Evolutionary conservation across 2,888 invertebrate genomes (phyloP), one percentile per base, ranked within the genome.

Genomic region (Leptinotarsa tumamoca): DNA sequence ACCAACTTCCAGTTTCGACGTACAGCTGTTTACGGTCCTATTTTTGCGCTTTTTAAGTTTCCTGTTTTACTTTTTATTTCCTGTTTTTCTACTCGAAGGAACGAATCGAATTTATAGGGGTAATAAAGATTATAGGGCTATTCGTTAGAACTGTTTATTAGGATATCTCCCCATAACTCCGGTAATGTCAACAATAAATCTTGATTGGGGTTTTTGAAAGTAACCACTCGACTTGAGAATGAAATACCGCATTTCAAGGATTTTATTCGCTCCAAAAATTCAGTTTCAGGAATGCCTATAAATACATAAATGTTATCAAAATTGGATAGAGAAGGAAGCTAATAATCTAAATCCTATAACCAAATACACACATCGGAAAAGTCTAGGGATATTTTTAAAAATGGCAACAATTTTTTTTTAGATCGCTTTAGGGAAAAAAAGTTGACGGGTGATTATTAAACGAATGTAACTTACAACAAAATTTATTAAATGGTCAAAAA

Each of bases 31-130:
- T 21, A 51, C 63, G 21, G 27, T 67, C 70, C 70, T 67, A 70
- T 74, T 75, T 71, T 71, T 69, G 73, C 67, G 67, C 74, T 72
- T 74, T 78, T 74, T 74, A 72, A 63, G 74, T 76, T 78, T 78
- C 78, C 78, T 76, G 78, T 76, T 76, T 78, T 74, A 61, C 63
- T 70, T 50, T 74, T 74, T 70, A 72, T 72, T 78, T 78, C 78
- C 78, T 78, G 78, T 78, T 78, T 76, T 76, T 73, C 77, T 73
- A 71, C 67, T 71, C 63, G 68, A 58, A 71, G 68, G 71, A 77
- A 77, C 67, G 58, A 71, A 78, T 75, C 68, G 61, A 71, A 78
- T 75, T 78, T 78, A 78, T 78, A 75, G 71, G 71, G 74, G 71
- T 27, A 73, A 75, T 75, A 78, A 78, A 78, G 75, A 71, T 77